Conservation (phyloP, 2,888 invertebrate species). For the Troides helena region DNA sequence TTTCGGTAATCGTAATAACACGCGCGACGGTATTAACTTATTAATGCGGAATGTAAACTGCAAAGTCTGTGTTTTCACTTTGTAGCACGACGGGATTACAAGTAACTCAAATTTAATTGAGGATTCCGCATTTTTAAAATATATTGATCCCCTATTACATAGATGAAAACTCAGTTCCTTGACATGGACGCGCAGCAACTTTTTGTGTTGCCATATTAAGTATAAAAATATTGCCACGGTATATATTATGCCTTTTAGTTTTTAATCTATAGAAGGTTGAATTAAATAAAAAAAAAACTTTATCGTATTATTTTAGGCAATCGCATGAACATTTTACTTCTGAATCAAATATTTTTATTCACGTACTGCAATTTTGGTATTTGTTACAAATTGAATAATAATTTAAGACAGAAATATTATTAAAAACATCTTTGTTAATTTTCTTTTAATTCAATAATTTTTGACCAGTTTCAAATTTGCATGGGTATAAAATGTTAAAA, state of each 20-base stretch:
- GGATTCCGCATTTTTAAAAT: constrained; percentile 68
- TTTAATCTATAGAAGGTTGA: too few relatives aligned
- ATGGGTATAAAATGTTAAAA: too few relatives aligned
- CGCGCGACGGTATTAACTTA: constrained; percentile 20
- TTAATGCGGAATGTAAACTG: constrained; percentile 30
- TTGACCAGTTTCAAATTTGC: too few relatives aligned
- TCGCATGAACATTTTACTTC: too few relatives aligned
- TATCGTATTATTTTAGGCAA: too few relatives aligned
- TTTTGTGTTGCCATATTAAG: constrained; percentile 51
- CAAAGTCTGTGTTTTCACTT: constrained; percentile 34
- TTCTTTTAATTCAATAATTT: too few relatives aligned
- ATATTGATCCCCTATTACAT: constrained; percentile 72
- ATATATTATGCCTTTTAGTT: constrained; percentile 19
- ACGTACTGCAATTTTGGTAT: too few relatives aligned
- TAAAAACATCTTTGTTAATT: too few relatives aligned
- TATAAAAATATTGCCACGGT: constrained; percentile 32
- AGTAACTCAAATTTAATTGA: constrained; percentile 53
- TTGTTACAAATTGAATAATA: too few relatives aligned
- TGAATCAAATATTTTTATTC: too few relatives aligned
- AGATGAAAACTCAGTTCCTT: constrained; percentile 62
- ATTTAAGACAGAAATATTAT: too few relatives aligned
- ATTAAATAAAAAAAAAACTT: too few relatives aligned
- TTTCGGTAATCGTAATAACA: constrained; percentile 36
- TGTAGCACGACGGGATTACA: constrained; percentile 40
- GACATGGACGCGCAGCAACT: constrained; percentile 77